Evolutionary conservation across 2,888 invertebrate species (phyloP).

Genomic region (Cylloceria caligata): DNA sequence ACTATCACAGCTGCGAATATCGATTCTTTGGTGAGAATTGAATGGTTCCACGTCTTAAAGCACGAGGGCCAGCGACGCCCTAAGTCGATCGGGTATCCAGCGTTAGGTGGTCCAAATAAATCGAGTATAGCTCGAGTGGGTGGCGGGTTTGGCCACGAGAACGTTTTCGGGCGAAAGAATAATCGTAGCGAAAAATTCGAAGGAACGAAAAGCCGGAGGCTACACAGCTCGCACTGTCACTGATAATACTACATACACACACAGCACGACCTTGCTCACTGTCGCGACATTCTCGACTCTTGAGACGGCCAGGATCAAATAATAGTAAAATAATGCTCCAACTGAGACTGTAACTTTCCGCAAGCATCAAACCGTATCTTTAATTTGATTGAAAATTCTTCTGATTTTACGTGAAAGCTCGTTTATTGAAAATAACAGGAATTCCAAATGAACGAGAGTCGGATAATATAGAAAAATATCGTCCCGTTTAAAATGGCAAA

Average conservation of each 20-base stretch:
- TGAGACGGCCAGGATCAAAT: neutral
- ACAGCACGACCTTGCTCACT: neutral
- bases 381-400: neutral
- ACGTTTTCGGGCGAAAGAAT: slow-evolving; percentile 48
- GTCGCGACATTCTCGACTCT: neutral
- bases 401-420: neutral
- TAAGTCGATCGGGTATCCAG: slow-evolving; percentile 32
- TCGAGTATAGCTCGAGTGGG: slow-evolving; percentile 31
- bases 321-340: neutral
- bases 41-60: slow-evolving; percentile 4
- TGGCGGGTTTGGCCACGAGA: neutral
- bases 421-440: neutral
- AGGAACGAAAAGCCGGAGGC: slow-evolving; percentile 26
- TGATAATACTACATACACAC: neutral
- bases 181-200: slow-evolving; percentile 51
- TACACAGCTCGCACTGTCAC: neutral
- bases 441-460: neutral
- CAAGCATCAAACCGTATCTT: neutral
- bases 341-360: neutral
- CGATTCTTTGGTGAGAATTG: neutral
- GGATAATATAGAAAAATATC: too few species aligned
- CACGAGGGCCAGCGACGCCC: slow-evolving; percentile 1
- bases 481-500: too few species aligned
- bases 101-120: slow-evolving; percentile 54
- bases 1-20: neutral